Evolutionary conservation across 2,888 invertebrate genomes (phyloP), one percentile per base, ranked within the genome.

Genomic region (Trichacis sp.): DNA sequence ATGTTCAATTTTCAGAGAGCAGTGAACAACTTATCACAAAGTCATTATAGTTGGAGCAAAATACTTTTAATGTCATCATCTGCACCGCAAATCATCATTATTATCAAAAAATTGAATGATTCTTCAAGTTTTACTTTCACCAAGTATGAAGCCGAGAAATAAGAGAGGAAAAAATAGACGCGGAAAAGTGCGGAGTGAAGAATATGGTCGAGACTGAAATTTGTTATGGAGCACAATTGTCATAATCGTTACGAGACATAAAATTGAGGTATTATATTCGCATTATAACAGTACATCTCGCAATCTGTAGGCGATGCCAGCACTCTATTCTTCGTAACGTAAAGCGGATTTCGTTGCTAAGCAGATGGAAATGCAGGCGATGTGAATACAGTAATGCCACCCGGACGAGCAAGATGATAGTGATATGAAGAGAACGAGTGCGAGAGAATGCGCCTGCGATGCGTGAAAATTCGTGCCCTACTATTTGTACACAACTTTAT

Each of bases 331-430:
- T 72, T 75, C 73, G 76, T 77, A 78, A 77, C 74, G 74, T 73
- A 78, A 79, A 81, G 77, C 80, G 79, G 79, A 81, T 82, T 81
- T 77, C 70, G 68, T 67, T 72, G 75, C 74, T 80, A 79, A 83
- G 79, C 78, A 78, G 78, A 79, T 77, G 76, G 74, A 77, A 77
- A 77, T 77, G 73, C 75, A 74, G 71, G 64, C 72, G 69, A 73
- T 74, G 74, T 73, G 76, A 77, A 77, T 75, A 72, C 74, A 70
- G 76, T 77, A 77, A 78, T 79, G 77, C 77, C 73, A 71, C 66
- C 63, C 55, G 64, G 62, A 59, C 58, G 53, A 59, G 60, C 50
- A 53, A 50, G 57, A 48, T 60, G 51, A 30, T 19, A 29, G 19
- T 38, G 19, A 53, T 54, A 46, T 45, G 60, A 56, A 43, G 57